Base-by-base conservation (phyloP, 2,113 vertebrate genomes). In the Poeciliopsis occidentalis region DNA sequence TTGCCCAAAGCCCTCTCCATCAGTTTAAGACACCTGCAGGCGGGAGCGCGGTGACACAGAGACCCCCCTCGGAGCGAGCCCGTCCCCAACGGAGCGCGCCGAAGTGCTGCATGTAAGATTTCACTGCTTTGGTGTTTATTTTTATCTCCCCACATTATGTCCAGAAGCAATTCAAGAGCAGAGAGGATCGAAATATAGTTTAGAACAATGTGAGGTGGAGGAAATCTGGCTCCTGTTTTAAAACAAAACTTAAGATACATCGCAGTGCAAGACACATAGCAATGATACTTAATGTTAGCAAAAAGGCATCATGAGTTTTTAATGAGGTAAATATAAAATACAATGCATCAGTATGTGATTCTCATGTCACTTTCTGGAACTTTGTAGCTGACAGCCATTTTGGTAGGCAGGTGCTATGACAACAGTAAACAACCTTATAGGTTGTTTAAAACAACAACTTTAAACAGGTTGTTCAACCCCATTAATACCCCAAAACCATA, bases 1-100 rank as follows among this genome's bases (percentile, higher is more conserved):
- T 91, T 92, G 91, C 88, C 91, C 86, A 82, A 76, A 81, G 88
- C 81, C 78, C 87, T 79, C 82, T 93, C 91, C 90, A 90, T 92
- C 92, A 91, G 87, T 79, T 72, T 63, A 73, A 89, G 82, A 89
- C 88, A 92, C 89, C 83, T 90, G 83, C 85, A 84, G 81, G 67
- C 77, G 2, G 19, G 75, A 71, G 57, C 76, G 79, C 69, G 67
- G 87, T 51, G 75, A 86, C 89, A 87, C 77, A 75, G 78, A 87
- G 81, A 60, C 39, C 75, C 60, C 37, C 44, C 66, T 67, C 34
- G 61, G 72, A 85, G n/a, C 77, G 77, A 82, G 66, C 78, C 64
- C 47, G 76, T 85, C 78, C 75, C 70, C 65, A 61, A 57, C 73
- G 41, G 26, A 39, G 70, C 12, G 2, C 15, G 27, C 73, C 84